Percentiles rank a stretch among this genome's conserved stretches.
Evolutionary conservation across 2,113 vertebrate species (phyloP).

Genomic region (Rattus norvegicus): DNA sequence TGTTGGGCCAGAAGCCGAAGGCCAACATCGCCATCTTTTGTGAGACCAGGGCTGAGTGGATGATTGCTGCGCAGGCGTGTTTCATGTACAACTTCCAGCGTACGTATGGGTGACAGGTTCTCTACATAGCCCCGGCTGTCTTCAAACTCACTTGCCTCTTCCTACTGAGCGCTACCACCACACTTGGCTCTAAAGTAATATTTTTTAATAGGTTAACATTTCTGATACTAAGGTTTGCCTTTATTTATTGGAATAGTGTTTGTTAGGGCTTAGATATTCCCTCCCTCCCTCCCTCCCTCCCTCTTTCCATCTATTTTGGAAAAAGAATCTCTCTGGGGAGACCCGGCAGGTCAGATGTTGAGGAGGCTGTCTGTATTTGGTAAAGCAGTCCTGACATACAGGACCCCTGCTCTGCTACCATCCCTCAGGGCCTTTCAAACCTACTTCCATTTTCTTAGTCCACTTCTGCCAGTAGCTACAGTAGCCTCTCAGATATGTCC

Average conservation of each 20-base stretch:
- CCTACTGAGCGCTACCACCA: neutral
- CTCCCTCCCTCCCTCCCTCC: no score
- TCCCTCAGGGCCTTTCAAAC: neutral
- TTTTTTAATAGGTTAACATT: neutral
- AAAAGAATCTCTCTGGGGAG: neutral
- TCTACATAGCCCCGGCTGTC: neutral
- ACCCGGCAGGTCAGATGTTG: neutral
- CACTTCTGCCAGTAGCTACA: neutral
- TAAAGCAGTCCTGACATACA: neutral
- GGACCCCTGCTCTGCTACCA: fast-evolving
- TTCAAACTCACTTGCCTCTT: neutral
- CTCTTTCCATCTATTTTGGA: neutral
- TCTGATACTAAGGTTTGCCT: neutral
- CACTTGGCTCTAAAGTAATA: neutral
- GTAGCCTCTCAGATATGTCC: neutral
- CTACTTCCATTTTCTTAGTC: neutral
- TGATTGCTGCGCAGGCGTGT: constrained; percentile 94
- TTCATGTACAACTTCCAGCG: constrained; percentile 96
- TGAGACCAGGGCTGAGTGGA: constrained; percentile 96
- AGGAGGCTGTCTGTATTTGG: neutral
- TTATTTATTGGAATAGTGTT: neutral
- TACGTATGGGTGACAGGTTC: constrained; percentile 83
- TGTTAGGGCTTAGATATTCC: neutral
- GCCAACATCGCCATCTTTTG: constrained; percentile 97
- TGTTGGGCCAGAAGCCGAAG: constrained; percentile 92